These are phyloP conservation scores for Amphibalanus amphitrite DNA, from an alignment of 1,140 invertebrate genomes.

Conservation along the genomic window DNA sequence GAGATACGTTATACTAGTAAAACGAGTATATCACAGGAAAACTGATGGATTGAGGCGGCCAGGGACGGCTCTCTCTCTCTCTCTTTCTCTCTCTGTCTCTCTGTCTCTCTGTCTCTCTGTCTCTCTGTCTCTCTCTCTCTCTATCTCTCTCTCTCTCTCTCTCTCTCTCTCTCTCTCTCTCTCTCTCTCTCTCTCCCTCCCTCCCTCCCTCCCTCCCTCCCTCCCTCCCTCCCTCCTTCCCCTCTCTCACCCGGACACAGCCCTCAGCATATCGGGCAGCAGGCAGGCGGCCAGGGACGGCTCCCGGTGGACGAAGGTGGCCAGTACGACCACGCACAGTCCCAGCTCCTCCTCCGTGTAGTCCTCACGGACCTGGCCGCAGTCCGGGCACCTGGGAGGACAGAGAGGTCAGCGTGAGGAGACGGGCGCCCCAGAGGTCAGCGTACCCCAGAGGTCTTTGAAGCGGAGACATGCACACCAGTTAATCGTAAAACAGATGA, in stretches of 20 bases:
- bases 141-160: too few relatives aligned
- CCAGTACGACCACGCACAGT: conserved; percentile 77
- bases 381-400: conserved; percentile 52
- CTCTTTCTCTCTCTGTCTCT: too few relatives aligned
- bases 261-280: conserved; percentile 74
- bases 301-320: conserved; percentile 90
- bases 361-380: conserved; percentile 66
- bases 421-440: conserved; percentile 2
- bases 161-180: too few relatives aligned
- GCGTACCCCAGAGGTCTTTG: conserved; percentile 7
- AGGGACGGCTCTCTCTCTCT: too few relatives aligned
- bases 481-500: too few relatives aligned
- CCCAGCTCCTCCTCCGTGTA: conserved; percentile 95
- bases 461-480: too few relatives aligned
- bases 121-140: too few relatives aligned
- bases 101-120: too few relatives aligned
- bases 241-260: conserved; percentile 65
- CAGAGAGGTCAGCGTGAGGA: conserved; percentile 17
- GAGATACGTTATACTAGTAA: too few relatives aligned
- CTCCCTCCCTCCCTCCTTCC: too few relatives aligned
- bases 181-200: conserved; percentile 7
- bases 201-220: conserved; percentile 7
- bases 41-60: too few relatives aligned
- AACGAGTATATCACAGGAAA: too few relatives aligned
- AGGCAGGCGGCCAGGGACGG: conserved; percentile 80